Percentiles rank a stretch among this genome's conserved stretches.
Conservation (phyloP, 2,797 vertebrate species). For the Discoglossus pictus region DNA sequence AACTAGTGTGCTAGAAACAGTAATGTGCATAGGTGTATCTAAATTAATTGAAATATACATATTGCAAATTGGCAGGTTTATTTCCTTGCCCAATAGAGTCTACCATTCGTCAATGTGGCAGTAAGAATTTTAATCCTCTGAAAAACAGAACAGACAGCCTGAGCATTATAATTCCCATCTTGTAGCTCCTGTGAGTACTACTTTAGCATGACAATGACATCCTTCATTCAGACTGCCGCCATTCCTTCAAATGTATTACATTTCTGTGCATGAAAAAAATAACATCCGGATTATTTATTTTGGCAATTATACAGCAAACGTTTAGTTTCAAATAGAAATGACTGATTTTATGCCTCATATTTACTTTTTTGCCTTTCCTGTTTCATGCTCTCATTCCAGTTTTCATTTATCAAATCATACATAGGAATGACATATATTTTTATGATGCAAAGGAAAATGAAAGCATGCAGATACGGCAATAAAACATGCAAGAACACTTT, state of each 20-base stretch:
- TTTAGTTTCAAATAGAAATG: slow-evolving; percentile 47
- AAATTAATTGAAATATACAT: no score
- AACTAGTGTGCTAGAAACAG: no score
- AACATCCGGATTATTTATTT: slow-evolving; percentile 39
- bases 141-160: background rate
- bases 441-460: slow-evolving; percentile 27
- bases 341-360: slow-evolving; percentile 44
- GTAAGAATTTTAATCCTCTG: background rate
- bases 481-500: slow-evolving; percentile 4
- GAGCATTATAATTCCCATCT: background rate
- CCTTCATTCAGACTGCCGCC: slow-evolving; percentile 25
- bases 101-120: background rate
- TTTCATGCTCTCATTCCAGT: slow-evolving; percentile 28
- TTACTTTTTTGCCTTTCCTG: slow-evolving; percentile 43
- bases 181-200: slow-evolving; percentile 9
- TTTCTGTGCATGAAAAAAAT: slow-evolving; percentile 31
- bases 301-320: slow-evolving; percentile 35
- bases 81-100: no score
- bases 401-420: slow-evolving; percentile 33
- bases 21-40: no score
- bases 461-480: slow-evolving; percentile 7
- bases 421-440: slow-evolving; percentile 24
- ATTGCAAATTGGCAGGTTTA: no score
- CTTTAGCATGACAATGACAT: slow-evolving; percentile 17
- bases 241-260: slow-evolving; percentile 32